Evolutionary conservation across 2,113 vertebrate genomes (phyloP), one percentile per base, ranked within the genome.

Genomic region (Hoplias malabaricus): DNA sequence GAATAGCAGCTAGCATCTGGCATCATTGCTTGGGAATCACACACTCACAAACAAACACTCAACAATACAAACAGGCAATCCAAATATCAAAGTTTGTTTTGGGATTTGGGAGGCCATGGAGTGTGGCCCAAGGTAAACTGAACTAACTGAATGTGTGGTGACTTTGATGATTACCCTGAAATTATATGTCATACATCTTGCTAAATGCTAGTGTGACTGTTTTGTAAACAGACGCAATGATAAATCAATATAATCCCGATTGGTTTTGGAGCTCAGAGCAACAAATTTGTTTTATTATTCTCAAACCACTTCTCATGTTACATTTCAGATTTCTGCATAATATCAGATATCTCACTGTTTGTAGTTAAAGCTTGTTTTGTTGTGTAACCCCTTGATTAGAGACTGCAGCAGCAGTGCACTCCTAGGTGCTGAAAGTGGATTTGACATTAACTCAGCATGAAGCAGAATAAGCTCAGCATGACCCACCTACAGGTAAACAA

Each of bases 401-500:
- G 29, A 7, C 13, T 33, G 29, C 31, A 33, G 10, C 13, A 57
- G 16, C 4, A 33, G 5, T 31, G 31, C 10, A 13, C 36, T 63
- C 33, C 9, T 63, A n/a, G 7, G 33, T 19, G 4, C 21, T 36
- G 21, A 63, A 63, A 14, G 33, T 21, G 59, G n/a, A 36, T 34
- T 63, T 19, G 11, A 34, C 59, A 63, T 34, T 63, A 62, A 34
- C 59, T 19, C 59, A 63, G 59, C 59, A 63, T 63, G 33, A 21
- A 63, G 36, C 57, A 33, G 34, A 33, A 33, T 61, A 61, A 61
- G 10, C 33, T 21, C 16, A 36, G 31, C 59, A 21, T 63, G 59
- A 33, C 59, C 59, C 31, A 36, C 7, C 31, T 63, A 61, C 12
- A 73, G 21, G 27, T 21, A 62, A 23, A 42, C 56, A 62, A 62